Base-by-base conservation (phyloP, 2,113 vertebrate species). In the Lasiurus cinereus region DNA sequence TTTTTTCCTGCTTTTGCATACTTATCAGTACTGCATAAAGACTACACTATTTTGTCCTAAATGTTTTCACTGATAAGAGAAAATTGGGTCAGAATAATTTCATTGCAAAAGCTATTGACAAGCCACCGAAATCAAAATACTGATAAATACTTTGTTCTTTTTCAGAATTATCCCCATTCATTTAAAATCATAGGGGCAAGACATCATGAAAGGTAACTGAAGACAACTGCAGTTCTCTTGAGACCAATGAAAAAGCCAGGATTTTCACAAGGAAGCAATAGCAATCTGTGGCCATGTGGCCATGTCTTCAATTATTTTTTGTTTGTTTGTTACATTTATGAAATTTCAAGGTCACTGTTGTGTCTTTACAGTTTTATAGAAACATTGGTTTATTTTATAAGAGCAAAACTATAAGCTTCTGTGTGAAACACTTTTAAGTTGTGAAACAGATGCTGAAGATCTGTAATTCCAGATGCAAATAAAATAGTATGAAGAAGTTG, bases 31-130 rank as follows among this genome's bases (percentile, higher is more conserved):
- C 13, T 64, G 66, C 1, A 15, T 24, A 83, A 70, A 79, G 54
- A 19, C 36, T 84, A 22, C 5, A 88, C 13, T 90, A 46, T 64
- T 85, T 87, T 72, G 22, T 79, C 1, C 92, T 76, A 83, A 70
- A 73, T 36, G 56, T 1, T 69, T 88, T 70, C 69, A 69, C 5
- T 43, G 22, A 52, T 64, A 78, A 93, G 52, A 88, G 6, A 56
- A 97, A 97, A 96, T 5, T 69, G 6, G 6, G 56, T 79, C 39
- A n/a, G 64, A 93, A 62, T 85, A 90, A 82, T 90, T 97, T 93
- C 29, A 95, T 73, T 77, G 76, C 8, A 50, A 96, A 6, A 84
- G 56, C 88, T 95, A 93, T 6, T 83, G 56, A 82, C 59, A 56
- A 93, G 4, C 64, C 0, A 50, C 1, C 48, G 33, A 88, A 73